Conservation (phyloP, 2,888 invertebrate species). For the Polymixis flavicincta region DNA sequence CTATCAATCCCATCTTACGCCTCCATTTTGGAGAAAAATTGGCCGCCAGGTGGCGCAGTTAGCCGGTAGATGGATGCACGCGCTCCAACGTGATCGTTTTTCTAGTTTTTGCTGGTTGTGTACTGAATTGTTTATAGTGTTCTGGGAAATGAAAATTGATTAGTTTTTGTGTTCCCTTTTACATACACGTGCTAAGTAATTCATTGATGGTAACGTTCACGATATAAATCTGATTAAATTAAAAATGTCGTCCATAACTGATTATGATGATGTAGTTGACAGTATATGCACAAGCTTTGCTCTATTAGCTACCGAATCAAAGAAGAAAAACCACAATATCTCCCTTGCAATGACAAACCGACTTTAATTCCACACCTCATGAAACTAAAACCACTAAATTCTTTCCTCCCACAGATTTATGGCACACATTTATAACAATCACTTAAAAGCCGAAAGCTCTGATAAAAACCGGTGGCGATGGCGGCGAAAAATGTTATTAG, state of each 20-base stretch:
- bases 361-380: constrained; percentile 2
- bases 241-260: not conserved
- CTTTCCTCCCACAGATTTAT: constrained; percentile 31
- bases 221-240: not conserved
- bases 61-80: constrained; percentile 57
- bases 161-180: constrained; percentile 8
- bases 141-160: constrained; percentile 42
- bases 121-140: constrained; percentile 41
- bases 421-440: constrained; percentile 45
- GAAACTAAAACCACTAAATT: constrained; percentile 11
- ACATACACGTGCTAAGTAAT: constrained; percentile 4
- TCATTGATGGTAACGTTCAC: not conserved
- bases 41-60: constrained; percentile 58
- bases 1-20: constrained; percentile 75
- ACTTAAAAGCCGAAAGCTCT: constrained; percentile 44
- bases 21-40: constrained; percentile 71
- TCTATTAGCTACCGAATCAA: not conserved
- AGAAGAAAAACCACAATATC: not conserved
- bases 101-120: constrained; percentile 40
- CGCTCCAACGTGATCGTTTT: constrained; percentile 40
- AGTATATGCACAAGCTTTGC: not conserved
- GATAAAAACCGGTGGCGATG: constrained; percentile 27
- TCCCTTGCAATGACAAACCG: not conserved
- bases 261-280: not conserved
- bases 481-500: constrained; percentile 45